A percentile compares a stretch with the other conserved stretches of the same genome.
These are phyloP conservation scores for Bradypodion ventrale DNA, from an alignment of 2,797 vertebrate species.

Conservation along the genomic window DNA sequence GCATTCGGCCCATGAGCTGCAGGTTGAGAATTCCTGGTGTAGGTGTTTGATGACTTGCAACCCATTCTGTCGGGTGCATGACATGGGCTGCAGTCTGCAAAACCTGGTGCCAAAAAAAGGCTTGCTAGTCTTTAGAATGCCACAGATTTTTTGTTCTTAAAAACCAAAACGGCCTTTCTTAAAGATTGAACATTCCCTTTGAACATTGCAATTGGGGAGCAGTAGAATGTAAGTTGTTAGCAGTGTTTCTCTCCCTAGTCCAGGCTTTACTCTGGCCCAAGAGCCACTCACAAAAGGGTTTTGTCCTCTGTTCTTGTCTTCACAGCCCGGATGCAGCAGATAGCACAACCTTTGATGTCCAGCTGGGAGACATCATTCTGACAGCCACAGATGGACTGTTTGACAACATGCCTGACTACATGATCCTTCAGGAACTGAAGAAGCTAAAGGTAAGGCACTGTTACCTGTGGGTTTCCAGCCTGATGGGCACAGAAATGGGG, in stretches of 20 bases:
- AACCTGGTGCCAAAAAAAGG: no score
- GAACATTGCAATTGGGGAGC: no score
- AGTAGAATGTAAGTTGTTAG: neutral
- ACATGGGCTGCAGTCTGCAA: no score
- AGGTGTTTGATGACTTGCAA: no score
- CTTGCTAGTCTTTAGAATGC: no score
- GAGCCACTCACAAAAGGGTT: neutral
- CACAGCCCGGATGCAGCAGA: conserved; percentile 94
- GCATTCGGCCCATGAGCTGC: no score
- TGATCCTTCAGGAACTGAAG: conserved; percentile 97
- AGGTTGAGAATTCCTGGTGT: no score
- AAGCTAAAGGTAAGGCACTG: conserved; percentile 87
- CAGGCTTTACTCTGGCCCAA: neutral
- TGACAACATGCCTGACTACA: conserved; percentile 99
- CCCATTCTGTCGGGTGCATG: neutral
- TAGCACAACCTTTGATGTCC: conserved; percentile 94
- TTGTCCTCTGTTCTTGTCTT: neutral
- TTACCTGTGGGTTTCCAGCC: neutral
- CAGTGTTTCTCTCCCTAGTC: neutral
- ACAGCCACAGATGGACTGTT: conserved; percentile 98
- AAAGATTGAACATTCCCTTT: no score
- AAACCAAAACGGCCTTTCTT: no score
- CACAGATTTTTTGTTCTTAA: no score
- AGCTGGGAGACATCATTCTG: conserved; percentile 97
- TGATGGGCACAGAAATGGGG: no score